Evolutionary conservation across 2,113 vertebrate species (phyloP), one percentile per base, ranked within the genome.

Genomic region (Rhinopomastus cyanomelas): DNA sequence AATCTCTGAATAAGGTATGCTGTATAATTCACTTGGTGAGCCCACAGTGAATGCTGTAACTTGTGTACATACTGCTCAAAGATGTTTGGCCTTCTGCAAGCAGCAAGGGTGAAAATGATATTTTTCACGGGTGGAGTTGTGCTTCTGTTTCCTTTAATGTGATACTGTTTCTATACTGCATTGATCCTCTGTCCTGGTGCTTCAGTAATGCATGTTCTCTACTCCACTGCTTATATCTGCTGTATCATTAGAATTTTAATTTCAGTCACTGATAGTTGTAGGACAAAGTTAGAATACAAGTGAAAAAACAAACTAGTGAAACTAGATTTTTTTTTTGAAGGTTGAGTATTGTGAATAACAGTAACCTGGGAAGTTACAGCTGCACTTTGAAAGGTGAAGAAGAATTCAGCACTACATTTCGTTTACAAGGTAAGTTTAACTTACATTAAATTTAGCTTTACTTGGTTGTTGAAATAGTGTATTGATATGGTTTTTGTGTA

Each of bases 401-500:
- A 81, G 76, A 96, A 89, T 20, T 89, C 34, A 92, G 25, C 3
- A 97, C 92, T 60, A 42, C 48, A 3, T 98, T 98, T 97, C 27
- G 89, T 85, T 91, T 98, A 51, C 89, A 91, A 93, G 97, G 97
- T 97, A 96, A 97, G 92, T 39, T 44, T 5, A 87, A 95, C 94
- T 93, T 64, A 36, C 73, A 82, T 85, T 23, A 66, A 68, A 39
- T 72, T 72, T 72, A 82, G 5, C n/a, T 84, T 89, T 42, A 29
- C 14, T 46, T 80, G 20, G 39, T 19, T 7, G 18, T 12, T 74
- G 37, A 32, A 76, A 59, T 73, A 3, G 3, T 69, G 3, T 49
- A 16, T 55, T 51, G 51, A 9, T 34, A 10, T 22, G n/a, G 8
- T 52, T 88, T 46, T 51, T 49, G 23, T 9, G 8, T 37, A 61